Base-by-base conservation (phyloP, 2,113 vertebrate genomes). In the Galemys pyrenaicus region DNA sequence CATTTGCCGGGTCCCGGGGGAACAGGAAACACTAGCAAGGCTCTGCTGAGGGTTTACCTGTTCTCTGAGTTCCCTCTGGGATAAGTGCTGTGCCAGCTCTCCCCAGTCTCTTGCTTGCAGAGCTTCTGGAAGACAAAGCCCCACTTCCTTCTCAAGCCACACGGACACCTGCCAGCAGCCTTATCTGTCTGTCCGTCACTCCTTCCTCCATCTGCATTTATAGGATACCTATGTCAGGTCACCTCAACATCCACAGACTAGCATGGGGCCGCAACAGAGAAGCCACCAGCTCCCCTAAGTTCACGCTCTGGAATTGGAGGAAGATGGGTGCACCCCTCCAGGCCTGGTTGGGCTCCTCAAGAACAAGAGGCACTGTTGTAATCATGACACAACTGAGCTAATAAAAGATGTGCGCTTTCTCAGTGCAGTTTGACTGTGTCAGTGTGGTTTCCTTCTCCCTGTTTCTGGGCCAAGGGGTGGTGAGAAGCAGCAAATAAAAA, bases 401-500 rank as follows among this genome's bases (percentile, higher is more conserved):
- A 75, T 44, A 67, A 65, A 81, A 89, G 67, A 32, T 16, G 64
- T 0, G 1, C 46, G 78, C 17, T 6, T 39, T 70, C 44, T 32
- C 22, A 4, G 49, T 28, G 65, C 80, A 46, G 32, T 82, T 73
- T 84, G 68, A 32, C 64, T 24, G 58, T 13, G 4, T 20, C 44
- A 77, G 56, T 37, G 16, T 81, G 62, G 46, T 30, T 95, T 95
- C 87, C 79, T 91, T 79, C 60, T 92, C 75, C 62, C 39, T 28
- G 19, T 91, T 77, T 85, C 71, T 26, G 26, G 84, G 60, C 28
- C 65, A 64, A 83, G 70, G 1, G 2, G 67, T 30, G 26, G 39
- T 65, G 37, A 37, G 68, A 77, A 28, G 9, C 30, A 78, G 80
- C 65, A 75, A 89, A 89, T 81, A 49, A 67, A 88, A 92, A 71